Percentiles rank a stretch among this genome's conserved stretches.
Evolutionary conservation across 2,888 invertebrate species (phyloP).

Genomic region (Slavum lentiscoides): DNA sequence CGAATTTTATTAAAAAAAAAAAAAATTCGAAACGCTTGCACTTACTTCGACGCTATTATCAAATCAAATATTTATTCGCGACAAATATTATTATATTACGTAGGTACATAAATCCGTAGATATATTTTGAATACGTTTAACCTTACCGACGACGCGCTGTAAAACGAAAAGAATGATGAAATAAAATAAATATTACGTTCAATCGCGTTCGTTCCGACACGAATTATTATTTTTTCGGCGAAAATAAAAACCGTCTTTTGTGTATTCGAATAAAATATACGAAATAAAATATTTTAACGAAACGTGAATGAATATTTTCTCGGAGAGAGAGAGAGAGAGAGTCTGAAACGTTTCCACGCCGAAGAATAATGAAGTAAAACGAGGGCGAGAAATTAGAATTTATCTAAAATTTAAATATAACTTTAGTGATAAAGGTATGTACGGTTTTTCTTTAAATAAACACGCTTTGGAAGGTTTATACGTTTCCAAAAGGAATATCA

Average conservation of each 20-base stretch:
- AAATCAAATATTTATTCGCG: not conserved
- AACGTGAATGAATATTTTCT: slow-evolving; percentile 10
- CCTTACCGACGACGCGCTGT: not conserved
- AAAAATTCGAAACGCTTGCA: too few relatives aligned
- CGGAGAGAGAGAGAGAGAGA: not conserved
- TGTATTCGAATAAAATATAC: slow-evolving; percentile 12
- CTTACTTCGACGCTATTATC: not conserved
- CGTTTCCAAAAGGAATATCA: not conserved
- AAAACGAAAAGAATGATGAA: not conserved
- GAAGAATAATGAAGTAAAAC: slow-evolving; percentile 1
- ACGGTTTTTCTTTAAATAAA: slow-evolving; percentile 15
- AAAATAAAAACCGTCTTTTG: not conserved
- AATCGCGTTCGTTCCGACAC: not conserved
- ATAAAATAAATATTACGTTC: not conserved
- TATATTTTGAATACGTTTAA: not conserved
- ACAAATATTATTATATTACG: not conserved
- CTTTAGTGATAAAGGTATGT: not conserved
- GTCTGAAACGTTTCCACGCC: not conserved
- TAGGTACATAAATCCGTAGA: not conserved
- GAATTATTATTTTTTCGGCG: not conserved
- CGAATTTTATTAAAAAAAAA: too few relatives aligned
- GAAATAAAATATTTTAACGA: not conserved
- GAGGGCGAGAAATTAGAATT: slow-evolving; percentile 17
- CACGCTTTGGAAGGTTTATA: not conserved
- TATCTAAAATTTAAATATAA: slow-evolving; percentile 38